Evolutionary conservation across 2,888 invertebrate species (phyloP).

Genomic region (Tanaodytes sp.): DNA sequence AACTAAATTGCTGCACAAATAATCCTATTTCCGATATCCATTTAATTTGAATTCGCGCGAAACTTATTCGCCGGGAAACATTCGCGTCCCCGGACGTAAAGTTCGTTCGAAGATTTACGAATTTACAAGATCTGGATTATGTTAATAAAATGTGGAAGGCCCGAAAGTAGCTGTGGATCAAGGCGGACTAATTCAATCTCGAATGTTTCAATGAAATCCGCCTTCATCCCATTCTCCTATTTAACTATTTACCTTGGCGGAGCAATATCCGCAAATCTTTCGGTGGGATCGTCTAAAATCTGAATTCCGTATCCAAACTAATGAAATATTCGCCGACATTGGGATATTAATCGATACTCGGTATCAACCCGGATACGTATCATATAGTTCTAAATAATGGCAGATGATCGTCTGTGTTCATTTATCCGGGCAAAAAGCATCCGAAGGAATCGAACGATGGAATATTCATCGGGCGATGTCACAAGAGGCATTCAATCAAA

Average conservation of each 20-base stretch:
- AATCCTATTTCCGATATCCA: too few species aligned
- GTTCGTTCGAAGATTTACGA: too few species aligned
- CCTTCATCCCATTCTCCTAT: background rate
- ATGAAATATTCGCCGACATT: constrained; percentile 27
- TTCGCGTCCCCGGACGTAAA: too few species aligned
- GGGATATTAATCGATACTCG: constrained; percentile 38
- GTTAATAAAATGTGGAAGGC: background rate
- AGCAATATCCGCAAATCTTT: constrained; percentile 18
- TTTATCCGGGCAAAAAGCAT: too few species aligned
- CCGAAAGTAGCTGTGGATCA: background rate
- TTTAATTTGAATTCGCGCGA: too few species aligned
- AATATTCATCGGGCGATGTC: too few species aligned
- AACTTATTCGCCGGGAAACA: too few species aligned
- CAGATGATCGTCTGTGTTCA: too few species aligned
- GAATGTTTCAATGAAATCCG: constrained; percentile 18
- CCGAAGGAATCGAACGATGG: too few species aligned
- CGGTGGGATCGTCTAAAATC: constrained; percentile 17
- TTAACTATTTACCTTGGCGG: constrained; percentile 27
- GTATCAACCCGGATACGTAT: too few species aligned
- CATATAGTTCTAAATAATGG: too few species aligned
- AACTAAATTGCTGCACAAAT: too few species aligned
- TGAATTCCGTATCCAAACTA: constrained; percentile 25
- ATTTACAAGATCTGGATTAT: background rate
- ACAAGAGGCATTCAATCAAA: constrained; percentile 35
- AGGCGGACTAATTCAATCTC: constrained; percentile 17